These are phyloP conservation scores for Jordanella pulchra DNA, from an alignment of 2,797 vertebrate species.

Conservation along the genomic window DNA sequence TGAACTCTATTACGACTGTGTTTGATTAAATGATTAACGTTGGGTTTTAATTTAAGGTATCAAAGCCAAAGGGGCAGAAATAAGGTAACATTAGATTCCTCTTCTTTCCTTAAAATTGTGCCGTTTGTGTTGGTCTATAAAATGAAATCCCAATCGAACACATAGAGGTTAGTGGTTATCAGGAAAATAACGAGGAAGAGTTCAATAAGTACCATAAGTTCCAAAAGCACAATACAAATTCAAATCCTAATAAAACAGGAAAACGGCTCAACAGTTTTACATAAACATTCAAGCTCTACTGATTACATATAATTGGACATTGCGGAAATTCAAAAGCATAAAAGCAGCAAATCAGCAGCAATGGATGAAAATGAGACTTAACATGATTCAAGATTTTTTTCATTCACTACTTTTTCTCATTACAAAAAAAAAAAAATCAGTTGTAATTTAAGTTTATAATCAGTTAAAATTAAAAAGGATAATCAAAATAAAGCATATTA, in stretches of 20 bases:
- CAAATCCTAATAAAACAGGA: not conserved
- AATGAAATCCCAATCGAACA: not conserved
- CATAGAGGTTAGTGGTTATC: not conserved
- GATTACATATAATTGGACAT: slow-evolving; percentile 25
- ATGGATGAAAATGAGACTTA: slow-evolving; percentile 57
- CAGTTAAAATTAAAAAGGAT: slow-evolving; percentile 57
- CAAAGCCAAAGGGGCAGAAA: no score
- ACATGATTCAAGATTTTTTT: slow-evolving; percentile 57
- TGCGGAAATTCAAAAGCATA: slow-evolving; percentile 54
- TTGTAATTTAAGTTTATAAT: slow-evolving; percentile 71
- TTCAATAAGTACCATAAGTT: not conserved
- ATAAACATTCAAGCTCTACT: slow-evolving; percentile 19
- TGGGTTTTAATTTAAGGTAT: no score
- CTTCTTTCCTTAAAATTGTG: not conserved
- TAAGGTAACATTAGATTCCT: no score
- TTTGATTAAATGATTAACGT: no score
- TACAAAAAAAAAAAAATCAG: slow-evolving; percentile 56
- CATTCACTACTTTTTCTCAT: slow-evolving; percentile 45
- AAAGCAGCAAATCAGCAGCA: slow-evolving; percentile 65
- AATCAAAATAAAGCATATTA: slow-evolving; percentile 58
- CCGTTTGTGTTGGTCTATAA: not conserved
- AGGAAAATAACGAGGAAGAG: not conserved
- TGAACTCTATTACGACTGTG: no score
- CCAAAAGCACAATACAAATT: not conserved
- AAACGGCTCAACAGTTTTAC: not conserved